A percentile compares a stretch with the other conserved stretches of the same genome.
Conservation (phyloP, 2,888 invertebrate species). For the Uloborus plumipes region DNA sequence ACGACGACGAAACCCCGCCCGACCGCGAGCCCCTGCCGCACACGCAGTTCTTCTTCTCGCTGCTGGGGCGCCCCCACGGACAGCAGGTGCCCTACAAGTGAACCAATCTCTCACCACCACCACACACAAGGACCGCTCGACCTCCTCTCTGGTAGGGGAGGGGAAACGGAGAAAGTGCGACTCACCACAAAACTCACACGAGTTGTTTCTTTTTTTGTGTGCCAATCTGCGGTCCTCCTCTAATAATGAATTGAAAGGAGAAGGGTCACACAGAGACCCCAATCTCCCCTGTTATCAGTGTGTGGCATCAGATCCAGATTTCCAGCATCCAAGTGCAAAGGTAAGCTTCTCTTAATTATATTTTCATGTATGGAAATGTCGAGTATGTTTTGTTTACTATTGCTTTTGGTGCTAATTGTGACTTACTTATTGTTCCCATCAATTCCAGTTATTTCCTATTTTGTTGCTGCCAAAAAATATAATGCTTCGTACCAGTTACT, state of each 20-base stretch:
- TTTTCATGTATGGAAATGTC: too few species aligned
- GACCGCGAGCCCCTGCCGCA: constrained; percentile 54
- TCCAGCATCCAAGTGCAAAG: constrained; percentile 38
- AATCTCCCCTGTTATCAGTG: constrained; percentile 21
- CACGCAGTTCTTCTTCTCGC: constrained; percentile 48
- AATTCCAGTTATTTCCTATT: too few species aligned
- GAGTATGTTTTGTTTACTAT: too few species aligned
- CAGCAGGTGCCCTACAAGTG: constrained; percentile 42
- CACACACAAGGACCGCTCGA: not conserved
- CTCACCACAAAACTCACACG: not conserved
- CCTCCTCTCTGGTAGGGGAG: constrained; percentile 21
- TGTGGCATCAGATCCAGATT: constrained; percentile 23
- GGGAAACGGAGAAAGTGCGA: not conserved
- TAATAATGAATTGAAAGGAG: constrained; percentile 1
- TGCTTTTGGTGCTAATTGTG: too few species aligned
- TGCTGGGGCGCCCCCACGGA: constrained; percentile 36
- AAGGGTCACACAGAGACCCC: constrained; percentile 27
- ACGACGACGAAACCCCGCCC: constrained; percentile 29
- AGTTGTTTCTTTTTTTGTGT: constrained; percentile 31
- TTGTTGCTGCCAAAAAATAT: too few species aligned
- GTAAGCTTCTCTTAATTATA: constrained; percentile 9
- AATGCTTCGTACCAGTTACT: too few species aligned
- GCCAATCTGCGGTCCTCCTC: constrained; percentile 45
- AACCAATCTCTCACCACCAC: not conserved
- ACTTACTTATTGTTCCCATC: too few species aligned